Evolutionary conservation across 2,888 invertebrate genomes (phyloP).

Genomic region (Cylindroiulus punctatus): DNA sequence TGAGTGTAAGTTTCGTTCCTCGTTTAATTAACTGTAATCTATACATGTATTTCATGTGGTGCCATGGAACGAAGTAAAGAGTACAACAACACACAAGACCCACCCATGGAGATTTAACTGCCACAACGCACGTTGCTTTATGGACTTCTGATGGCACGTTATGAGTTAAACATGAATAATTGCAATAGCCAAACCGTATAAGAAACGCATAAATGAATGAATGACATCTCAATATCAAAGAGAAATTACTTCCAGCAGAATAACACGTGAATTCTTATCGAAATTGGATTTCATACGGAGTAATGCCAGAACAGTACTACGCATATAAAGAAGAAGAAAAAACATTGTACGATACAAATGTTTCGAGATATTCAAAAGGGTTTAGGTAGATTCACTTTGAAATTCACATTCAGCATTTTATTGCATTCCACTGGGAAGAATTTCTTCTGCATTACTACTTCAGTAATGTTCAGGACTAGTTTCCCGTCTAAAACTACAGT

Average conservation of each 20-base stretch:
- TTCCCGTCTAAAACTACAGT: slow-evolving; percentile 2
- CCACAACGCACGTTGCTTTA: background rate
- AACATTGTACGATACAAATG: background rate
- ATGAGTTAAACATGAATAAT: slow-evolving; percentile 10
- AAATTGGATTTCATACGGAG: background rate
- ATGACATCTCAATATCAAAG: background rate
- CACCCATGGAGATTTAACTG: background rate
- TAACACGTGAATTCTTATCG: background rate
- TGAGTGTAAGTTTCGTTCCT: no score
- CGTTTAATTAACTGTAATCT: no score
- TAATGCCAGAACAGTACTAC: slow-evolving; percentile 11
- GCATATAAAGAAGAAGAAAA: background rate
- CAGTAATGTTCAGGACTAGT: slow-evolving; percentile 18
- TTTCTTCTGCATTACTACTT: slow-evolving; percentile 18
- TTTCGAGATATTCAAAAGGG: slow-evolving; percentile 18
- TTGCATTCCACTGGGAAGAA: slow-evolving; percentile 1
- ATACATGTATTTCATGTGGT: no score
- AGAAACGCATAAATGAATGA: background rate
- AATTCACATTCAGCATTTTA: slow-evolving; percentile 18
- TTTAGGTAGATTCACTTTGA: background rate
- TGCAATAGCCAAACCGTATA: background rate
- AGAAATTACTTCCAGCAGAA: slow-evolving; percentile 10
- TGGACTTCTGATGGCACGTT: slow-evolving; percentile 11
- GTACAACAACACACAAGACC: no score
- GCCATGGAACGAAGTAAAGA: no score